Conservation (phyloP, 2,113 vertebrate species). For the Danionella cerebrum region DNA sequence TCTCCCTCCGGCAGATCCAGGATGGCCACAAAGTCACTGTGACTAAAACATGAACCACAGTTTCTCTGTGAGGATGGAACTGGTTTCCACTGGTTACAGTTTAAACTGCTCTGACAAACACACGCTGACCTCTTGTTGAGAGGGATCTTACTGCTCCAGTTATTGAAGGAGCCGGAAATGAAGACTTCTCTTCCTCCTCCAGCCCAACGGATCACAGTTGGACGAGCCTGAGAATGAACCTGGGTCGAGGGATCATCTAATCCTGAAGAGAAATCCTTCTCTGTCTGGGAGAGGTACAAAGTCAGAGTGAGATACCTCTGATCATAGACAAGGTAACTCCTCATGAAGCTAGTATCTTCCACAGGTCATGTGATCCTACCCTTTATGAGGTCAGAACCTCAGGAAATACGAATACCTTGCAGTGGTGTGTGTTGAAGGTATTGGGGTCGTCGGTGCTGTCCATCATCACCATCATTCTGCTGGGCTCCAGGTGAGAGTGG, state of each 20-base stretch:
- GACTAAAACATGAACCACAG: constrained; percentile 57
- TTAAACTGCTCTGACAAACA: no score
- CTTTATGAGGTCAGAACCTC: no score
- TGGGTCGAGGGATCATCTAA: no score
- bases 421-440: constrained; percentile 80
- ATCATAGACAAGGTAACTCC: background rate
- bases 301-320: no score
- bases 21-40: constrained; percentile 96
- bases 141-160: constrained; percentile 91
- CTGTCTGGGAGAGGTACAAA: constrained; percentile 63
- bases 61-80: no score
- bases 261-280: constrained; percentile 85
- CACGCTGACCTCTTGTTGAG: constrained; percentile 85
- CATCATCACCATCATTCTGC: constrained; percentile 96
- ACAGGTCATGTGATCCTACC: background rate
- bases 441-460: constrained; percentile 92
- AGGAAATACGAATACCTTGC: constrained; percentile 80
- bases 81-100: no score
- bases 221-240: constrained; percentile 79
- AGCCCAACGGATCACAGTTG: constrained; percentile 94
- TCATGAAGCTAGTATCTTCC: background rate
- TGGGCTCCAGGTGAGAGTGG: constrained; percentile 78
- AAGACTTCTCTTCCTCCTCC: constrained; percentile 93
- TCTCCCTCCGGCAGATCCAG: constrained; percentile 94
- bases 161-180: constrained; percentile 94